Evolutionary conservation across 2,113 vertebrate genomes (phyloP).

Genomic region (Serinus canaria): DNA sequence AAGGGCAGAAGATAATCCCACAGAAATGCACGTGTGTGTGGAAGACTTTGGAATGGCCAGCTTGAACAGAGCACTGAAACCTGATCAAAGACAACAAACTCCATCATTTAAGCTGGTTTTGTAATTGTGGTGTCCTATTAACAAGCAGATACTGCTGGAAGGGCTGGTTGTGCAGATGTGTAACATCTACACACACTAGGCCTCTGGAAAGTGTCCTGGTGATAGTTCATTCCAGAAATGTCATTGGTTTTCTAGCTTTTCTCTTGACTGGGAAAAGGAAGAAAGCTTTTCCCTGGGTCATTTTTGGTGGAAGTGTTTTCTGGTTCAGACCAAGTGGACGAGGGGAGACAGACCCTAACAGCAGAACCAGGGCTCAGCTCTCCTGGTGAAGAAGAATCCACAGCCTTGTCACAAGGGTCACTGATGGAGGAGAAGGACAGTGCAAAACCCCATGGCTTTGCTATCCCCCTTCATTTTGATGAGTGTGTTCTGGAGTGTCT

Average conservation of each 20-base stretch:
- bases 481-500: background rate
- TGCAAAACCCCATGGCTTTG: background rate
- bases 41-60: background rate
- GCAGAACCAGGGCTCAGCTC: background rate
- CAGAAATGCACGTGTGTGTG: background rate
- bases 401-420: background rate
- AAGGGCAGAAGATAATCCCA: background rate
- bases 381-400: background rate
- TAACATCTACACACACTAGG: slow-evolving; percentile 27
- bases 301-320: background rate
- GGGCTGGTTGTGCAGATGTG: slow-evolving; percentile 35
- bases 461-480: background rate
- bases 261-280: background rate
- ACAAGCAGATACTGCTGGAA: slow-evolving; percentile 9
- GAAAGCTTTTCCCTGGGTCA: background rate
- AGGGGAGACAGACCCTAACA: background rate
- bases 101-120: background rate
- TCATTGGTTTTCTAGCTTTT: background rate
- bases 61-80: background rate
- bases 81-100: slow-evolving; percentile 25
- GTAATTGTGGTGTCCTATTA: background rate
- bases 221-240: slow-evolving; percentile 1
- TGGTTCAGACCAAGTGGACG: background rate
- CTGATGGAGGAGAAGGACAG: background rate
- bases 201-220: slow-evolving; percentile 21